Evolutionary conservation across 2,797 vertebrate genomes (phyloP).

Genomic region (Babyrousa celebensis): DNA sequence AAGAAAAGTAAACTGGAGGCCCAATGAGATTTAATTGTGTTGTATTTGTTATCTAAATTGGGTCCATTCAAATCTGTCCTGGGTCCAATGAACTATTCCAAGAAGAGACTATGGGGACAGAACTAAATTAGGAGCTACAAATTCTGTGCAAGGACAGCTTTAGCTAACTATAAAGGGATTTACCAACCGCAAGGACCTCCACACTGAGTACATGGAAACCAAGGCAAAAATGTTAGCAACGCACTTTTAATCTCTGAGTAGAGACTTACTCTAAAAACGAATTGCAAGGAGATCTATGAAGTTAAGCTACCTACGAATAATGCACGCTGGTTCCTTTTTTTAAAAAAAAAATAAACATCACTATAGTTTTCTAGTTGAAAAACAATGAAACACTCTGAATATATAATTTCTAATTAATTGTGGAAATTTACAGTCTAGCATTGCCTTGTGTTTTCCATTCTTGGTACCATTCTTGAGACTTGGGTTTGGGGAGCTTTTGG

Average conservation of each 20-base stretch:
- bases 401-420: neutral
- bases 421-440: neutral
- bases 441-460: neutral
- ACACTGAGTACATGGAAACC: neutral
- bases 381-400: neutral
- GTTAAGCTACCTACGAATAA: neutral
- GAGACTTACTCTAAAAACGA: conserved; percentile 69
- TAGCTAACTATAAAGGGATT: conserved; percentile 71
- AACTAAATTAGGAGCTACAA: conserved; percentile 72
- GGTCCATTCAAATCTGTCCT: conserved; percentile 45
- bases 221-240: conserved; percentile 41
- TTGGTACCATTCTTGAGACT: neutral
- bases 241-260: conserved; percentile 58
- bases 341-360: neutral
- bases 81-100: conserved; percentile 46
- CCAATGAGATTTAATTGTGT: neutral
- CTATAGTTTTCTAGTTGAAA: conserved; percentile 4
- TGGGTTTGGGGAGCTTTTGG: neutral
- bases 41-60: conserved; percentile 66
- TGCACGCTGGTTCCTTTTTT: neutral
- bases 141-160: conserved; percentile 68
- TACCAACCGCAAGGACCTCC: neutral
- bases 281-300: conserved; percentile 38
- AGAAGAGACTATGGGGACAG: conserved; percentile 56
- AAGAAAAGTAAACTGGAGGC: conserved; percentile 51